Base-by-base conservation (phyloP, 2,888 invertebrate species). In the Philonicus albiceps region DNA sequence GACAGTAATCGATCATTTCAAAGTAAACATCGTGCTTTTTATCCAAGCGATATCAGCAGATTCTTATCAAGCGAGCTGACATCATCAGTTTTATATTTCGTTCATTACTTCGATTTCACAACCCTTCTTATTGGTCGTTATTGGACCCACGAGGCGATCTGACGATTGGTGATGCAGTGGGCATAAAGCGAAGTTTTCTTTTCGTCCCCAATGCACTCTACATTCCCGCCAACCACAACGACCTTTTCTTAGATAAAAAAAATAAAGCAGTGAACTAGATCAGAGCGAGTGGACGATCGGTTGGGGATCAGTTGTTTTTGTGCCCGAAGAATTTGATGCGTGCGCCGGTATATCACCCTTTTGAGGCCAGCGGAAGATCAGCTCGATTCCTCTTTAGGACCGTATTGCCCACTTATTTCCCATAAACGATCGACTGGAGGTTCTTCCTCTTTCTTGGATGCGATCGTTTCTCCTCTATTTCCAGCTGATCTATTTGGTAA, bases 401-500 rank as follows among this genome's bases (percentile, higher is more conserved):
- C 22, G 4, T 16, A 19, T 30, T 53, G 40, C 16, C 53, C 80
- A 80, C 49, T 80, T 53, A 53, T 31, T 22, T 27, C 27, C 80
- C 80, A 53, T 43, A 27, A 13, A 80, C 19, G 27, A 27, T 22
- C 19, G 7, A 1, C 34, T 76, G 19, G 34, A 37, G 40, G 37
- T 27, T 74, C 34, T 74, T 34, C 74, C 31, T 27, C 16, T 53
- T 80, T 80, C 80, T 43, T 80, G 22, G 16, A 30, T 31, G 22
- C 49, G 22, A 49, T 73, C 30, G 74, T 2, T 34, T 16, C 19
- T 74, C 80, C 22, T 80, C 80, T 53, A 80, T 53, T 80, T 80
- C 31, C 80, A 80, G 53, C 80, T 80, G 80, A 80, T 80, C 80
- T 80, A 80, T 80, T 80, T 80, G 49, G 80, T 80, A 80, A 80